Evolutionary conservation across 2,888 invertebrate species (phyloP), one percentile per base, ranked within the genome.

Genomic region (Cremastinae sp.): DNA sequence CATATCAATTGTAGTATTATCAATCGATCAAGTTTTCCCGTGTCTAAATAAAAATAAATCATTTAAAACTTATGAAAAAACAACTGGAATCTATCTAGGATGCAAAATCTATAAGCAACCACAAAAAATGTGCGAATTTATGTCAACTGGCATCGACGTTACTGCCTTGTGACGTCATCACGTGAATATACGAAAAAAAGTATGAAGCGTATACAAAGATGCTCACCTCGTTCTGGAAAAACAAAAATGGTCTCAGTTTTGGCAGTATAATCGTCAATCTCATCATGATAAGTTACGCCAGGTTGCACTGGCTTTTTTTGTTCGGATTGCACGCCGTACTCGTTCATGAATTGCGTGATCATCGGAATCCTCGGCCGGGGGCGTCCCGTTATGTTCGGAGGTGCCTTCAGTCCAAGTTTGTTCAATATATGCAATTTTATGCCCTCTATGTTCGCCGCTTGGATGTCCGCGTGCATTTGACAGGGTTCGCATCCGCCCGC

Each of bases 341-440:
- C 87, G 83, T 90, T 90, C 84, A 91, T 86, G 73, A 91, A 86
- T 70, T 90, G 88, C 10, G 88, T 88, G 66, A 89, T 86, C 37
- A 91, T 90, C 37, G 93, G 92, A 58, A 93, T 91, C 75, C 90
- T 90, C 14, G 93, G 93, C 49, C 92, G 84, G 0, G 90, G 89
- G 47, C 92, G 88, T 14, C 93, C 92, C 4, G 93, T 93, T 81
- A 93, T 91, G 85, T 93, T 93, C 20, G 92, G 92, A 9, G 92
- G 92, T 77, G 91, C 90, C 72, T 90, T 90, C 80, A 93, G 88
- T 1, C 93, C 92, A 81, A 93, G 90, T 82, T 92, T 92, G 82
- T 90, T 90, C 78, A 93, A 85, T 69, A 93, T 92, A 84, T 93
- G 92, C 73, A 90, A 91, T 85, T 93, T 93, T 83, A 93, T 93